Conservation (phyloP, 2,797 vertebrate species). For the Discoglossus pictus region DNA sequence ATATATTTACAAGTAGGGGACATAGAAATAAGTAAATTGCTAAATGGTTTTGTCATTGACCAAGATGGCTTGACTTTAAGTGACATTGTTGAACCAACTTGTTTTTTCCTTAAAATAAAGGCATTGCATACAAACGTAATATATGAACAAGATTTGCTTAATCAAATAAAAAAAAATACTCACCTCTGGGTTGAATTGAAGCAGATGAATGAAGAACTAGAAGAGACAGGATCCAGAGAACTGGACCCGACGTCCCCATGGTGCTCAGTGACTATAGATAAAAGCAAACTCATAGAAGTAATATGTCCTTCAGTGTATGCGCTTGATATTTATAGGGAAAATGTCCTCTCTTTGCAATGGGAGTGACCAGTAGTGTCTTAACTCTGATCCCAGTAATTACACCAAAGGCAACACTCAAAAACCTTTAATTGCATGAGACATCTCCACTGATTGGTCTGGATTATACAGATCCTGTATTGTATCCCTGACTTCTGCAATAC, state of each 20-base stretch:
- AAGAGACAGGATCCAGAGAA: constrained; percentile 25
- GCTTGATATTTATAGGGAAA: constrained; percentile 23
- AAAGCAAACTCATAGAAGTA: background rate
- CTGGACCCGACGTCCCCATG: constrained; percentile 42
- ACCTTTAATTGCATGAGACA: constrained; percentile 21
- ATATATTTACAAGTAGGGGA: no score
- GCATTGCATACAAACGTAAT: no score
- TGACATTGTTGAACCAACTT: no score
- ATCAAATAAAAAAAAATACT: background rate
- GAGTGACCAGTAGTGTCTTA: constrained; percentile 20
- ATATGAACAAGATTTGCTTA: background rate
- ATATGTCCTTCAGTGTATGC: background rate
- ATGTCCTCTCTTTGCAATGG: background rate
- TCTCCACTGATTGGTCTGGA: constrained; percentile 18
- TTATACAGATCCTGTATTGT: constrained; percentile 29
- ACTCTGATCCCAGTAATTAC: constrained; percentile 34
- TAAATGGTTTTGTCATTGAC: no score
- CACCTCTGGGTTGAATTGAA: background rate
- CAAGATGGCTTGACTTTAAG: no score
- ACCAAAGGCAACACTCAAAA: constrained; percentile 12
- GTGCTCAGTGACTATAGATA: constrained; percentile 8
- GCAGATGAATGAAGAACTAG: background rate
- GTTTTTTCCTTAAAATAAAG: no score
- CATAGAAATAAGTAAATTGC: no score
- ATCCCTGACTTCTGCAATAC: constrained; percentile 5